Conservation (phyloP, 23 tunicate species). For the Ascidia mentula region DNA sequence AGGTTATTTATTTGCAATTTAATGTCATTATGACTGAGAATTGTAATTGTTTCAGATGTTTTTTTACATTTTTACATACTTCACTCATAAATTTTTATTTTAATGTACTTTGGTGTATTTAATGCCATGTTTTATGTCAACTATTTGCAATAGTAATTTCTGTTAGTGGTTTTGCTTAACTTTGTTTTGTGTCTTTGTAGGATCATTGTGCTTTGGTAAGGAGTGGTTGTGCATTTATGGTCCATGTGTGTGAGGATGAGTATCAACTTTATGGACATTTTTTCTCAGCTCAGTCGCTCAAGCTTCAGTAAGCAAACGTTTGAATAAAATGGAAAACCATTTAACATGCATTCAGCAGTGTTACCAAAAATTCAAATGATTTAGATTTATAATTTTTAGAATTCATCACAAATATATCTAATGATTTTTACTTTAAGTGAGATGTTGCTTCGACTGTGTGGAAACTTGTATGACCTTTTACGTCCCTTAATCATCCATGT, state of each 20-base stretch:
- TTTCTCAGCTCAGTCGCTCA: constrained; percentile 56
- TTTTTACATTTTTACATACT: background rate
- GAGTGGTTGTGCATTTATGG: constrained; percentile 98
- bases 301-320: constrained; percentile 59
- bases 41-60: background rate
- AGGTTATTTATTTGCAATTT: too few species aligned
- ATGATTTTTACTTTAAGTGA: constrained; percentile 43
- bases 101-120: too few species aligned
- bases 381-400: background rate
- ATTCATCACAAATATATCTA: background rate
- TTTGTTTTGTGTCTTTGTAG: constrained; percentile 4
- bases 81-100: background rate
- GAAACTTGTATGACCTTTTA: constrained; percentile 83
- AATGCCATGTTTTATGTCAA: too few species aligned
- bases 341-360: too few species aligned
- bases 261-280: constrained; percentile 95
- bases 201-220: constrained; percentile 97
- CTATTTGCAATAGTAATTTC: background rate
- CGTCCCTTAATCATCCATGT: constrained; percentile 96
- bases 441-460: constrained; percentile 90
- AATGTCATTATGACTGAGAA: too few species aligned
- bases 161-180: too few species aligned
- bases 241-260: constrained; percentile 99
- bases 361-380: background rate
- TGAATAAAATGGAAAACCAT: background rate